Conservation (phyloP, 2,888 invertebrate genomes). For the Eristalinus aeneus region DNA sequence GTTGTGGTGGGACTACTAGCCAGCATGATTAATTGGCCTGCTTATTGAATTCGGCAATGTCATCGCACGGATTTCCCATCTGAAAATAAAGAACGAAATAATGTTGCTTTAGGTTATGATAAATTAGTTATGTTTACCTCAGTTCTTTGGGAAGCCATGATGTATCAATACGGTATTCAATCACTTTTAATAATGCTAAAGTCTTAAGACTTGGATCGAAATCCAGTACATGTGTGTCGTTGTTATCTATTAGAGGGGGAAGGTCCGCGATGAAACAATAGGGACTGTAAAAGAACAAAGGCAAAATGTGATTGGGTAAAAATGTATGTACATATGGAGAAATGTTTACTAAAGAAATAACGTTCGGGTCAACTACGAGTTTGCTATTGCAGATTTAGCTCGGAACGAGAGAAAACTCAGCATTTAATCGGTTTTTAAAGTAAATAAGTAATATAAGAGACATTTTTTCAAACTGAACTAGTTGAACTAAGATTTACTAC, state of each 20-base stretch:
- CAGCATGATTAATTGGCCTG: slow-evolving; percentile 81
- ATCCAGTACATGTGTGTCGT: slow-evolving; percentile 91
- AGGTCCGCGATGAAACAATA: slow-evolving; percentile 46
- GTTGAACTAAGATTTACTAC: too few species aligned
- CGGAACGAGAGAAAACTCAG: too few species aligned
- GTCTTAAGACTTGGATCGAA: slow-evolving; percentile 89
- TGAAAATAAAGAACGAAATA: slow-evolving; percentile 79
- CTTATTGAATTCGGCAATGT: slow-evolving; percentile 87
- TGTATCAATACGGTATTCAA: slow-evolving; percentile 85
- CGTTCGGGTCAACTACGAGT: too few species aligned
- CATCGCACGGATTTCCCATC: slow-evolving; percentile 86
- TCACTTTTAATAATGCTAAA: slow-evolving; percentile 85
- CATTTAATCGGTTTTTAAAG: too few species aligned
- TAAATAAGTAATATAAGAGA: too few species aligned
- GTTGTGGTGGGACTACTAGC: slow-evolving; percentile 69
- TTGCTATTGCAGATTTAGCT: too few species aligned
- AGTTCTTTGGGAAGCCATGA: slow-evolving; percentile 85
- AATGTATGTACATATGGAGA: background rate
- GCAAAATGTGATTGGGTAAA: background rate
- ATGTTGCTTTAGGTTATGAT: background rate
- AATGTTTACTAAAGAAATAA: too few species aligned
- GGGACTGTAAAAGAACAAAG: slow-evolving; percentile 33
- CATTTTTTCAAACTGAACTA: too few species aligned
- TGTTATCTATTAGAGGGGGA: slow-evolving; percentile 86
- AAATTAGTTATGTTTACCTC: slow-evolving; percentile 80